phyloP scores from a whole-genome alignment of 2,888 invertebrate species.

The Aricia artaxerxes region DNA sequence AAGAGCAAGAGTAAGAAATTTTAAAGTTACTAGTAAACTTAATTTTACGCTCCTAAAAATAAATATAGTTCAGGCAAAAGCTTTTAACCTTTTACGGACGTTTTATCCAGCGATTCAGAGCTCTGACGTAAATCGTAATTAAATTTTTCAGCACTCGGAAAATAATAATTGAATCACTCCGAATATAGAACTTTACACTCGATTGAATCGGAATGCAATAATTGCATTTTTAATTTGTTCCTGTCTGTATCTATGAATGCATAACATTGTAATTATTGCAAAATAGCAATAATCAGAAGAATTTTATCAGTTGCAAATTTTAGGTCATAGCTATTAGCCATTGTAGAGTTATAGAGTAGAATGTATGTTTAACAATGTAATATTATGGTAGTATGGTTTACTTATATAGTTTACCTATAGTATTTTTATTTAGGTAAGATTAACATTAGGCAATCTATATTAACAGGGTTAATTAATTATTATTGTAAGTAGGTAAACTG shows the following conservation, averaged over 20 bases:
- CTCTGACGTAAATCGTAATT: neutral
- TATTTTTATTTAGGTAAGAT: no score
- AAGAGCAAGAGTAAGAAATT: no score
- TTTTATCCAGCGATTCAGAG: neutral
- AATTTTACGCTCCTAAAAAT: no score
- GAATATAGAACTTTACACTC: neutral
- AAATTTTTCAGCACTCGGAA: neutral
- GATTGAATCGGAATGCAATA: neutral
- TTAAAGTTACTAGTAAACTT: no score
- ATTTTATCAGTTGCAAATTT: neutral
- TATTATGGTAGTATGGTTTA: no score
- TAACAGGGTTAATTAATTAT: no score
- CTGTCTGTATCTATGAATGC: neutral
- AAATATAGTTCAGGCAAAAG: neutral
- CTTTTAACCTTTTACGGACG: neutral
- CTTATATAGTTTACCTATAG: no score
- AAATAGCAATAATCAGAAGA: neutral
- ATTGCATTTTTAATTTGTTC: slow-evolving; percentile 19
- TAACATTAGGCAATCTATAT: no score
- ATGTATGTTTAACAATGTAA: no score
- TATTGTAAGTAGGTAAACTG: no score
- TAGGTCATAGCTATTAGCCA: no score
- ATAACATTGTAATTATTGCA: neutral
- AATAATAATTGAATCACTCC: neutral
- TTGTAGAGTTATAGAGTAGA: no score